These are phyloP conservation scores for Notarius lentiginosus DNA, from an alignment of 2,113 vertebrate species.

Conservation along the genomic window DNA sequence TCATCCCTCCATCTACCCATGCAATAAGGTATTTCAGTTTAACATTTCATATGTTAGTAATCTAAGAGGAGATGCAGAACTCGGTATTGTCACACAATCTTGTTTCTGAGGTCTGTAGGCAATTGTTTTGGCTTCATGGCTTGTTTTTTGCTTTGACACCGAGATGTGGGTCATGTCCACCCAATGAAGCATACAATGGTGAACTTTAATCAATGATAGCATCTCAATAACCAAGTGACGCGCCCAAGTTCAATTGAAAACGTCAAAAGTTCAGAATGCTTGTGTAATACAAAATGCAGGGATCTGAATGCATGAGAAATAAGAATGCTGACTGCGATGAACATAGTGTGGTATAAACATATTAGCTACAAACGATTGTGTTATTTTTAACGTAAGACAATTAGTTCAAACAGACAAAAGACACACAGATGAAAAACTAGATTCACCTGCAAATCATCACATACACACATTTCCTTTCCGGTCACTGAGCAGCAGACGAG, in stretches of 20 bases:
- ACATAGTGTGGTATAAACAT: not conserved
- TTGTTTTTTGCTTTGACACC: not conserved
- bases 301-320: not conserved
- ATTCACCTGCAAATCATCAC: not conserved
- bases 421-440: not conserved
- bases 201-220: not conserved
- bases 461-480: not conserved
- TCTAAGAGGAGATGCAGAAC: no score
- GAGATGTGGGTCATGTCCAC: not conserved
- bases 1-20: no score
- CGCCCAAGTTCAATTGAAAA: not conserved
- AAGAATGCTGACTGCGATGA: no score
- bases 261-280: not conserved
- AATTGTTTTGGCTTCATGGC: not conserved
- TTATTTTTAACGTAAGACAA: not conserved
- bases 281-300: not conserved
- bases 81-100: not conserved
- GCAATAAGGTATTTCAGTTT: not conserved
- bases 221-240: not conserved
- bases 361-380: not conserved
- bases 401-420: not conserved
- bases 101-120: not conserved
- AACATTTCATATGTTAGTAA: no score
- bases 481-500: slow-evolving; percentile 25
- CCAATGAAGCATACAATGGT: not conserved